phyloP scores from a whole-genome alignment of 2,888 invertebrate genomes.

The Euspilapteryx auroguttella region DNA sequence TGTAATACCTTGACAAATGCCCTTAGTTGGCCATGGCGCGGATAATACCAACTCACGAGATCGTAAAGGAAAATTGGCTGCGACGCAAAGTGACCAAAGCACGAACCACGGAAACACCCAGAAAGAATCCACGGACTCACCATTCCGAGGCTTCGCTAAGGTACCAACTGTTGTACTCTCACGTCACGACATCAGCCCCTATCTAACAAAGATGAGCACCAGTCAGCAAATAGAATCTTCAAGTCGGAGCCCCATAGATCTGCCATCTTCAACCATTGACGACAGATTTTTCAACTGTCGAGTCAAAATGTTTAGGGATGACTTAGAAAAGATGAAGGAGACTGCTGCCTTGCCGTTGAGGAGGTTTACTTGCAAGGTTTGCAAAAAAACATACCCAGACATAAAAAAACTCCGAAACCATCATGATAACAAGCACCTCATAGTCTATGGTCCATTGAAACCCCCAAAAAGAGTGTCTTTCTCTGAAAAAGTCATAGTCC shows the following conservation, averaged over 20 bases:
- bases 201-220: constrained; percentile 12
- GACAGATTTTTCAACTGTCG: constrained; percentile 14
- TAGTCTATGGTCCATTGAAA: constrained; percentile 19
- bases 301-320: constrained; percentile 19
- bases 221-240: too few species aligned
- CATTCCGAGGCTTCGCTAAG: constrained; percentile 25
- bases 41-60: too few species aligned
- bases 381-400: constrained; percentile 27
- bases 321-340: constrained; percentile 18
- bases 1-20: too few species aligned
- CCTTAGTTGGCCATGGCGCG: too few species aligned
- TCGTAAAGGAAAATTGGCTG: too few species aligned
- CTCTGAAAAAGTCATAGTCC: constrained; percentile 35
- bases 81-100: too few species aligned
- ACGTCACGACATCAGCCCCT: constrained; percentile 25
- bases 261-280: not conserved
- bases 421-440: constrained; percentile 31
- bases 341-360: constrained; percentile 7
- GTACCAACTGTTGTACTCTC: constrained; percentile 19
- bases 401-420: constrained; percentile 31
- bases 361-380: constrained; percentile 36
- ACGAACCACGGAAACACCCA: too few species aligned
- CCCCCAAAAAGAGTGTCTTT: constrained; percentile 36
- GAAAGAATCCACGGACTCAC: not conserved
- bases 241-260: too few species aligned